phyloP scores from a whole-genome alignment of 2,888 invertebrate species.

The Corythucha ciliata region DNA sequence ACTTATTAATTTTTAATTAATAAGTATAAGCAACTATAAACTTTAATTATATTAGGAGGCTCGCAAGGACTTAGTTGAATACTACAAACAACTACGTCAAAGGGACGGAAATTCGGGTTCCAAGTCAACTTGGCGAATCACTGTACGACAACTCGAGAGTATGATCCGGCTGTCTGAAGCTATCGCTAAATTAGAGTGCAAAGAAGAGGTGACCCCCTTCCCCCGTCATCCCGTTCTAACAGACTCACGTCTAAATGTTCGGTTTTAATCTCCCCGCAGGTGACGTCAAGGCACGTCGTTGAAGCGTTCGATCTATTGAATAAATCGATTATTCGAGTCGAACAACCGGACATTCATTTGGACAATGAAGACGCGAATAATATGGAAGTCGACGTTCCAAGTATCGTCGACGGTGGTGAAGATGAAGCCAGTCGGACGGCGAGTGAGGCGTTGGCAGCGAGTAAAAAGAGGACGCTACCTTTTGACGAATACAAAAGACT shows the following conservation, averaged over 20 bases:
- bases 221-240: too few relatives aligned
- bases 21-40: neutral
- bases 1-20: too few relatives aligned
- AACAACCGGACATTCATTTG: slow-evolving; percentile 92
- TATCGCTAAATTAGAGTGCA: slow-evolving; percentile 92
- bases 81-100: slow-evolving; percentile 78
- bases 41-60: slow-evolving; percentile 53
- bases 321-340: slow-evolving; percentile 93
- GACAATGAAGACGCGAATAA: slow-evolving; percentile 63
- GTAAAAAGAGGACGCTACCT: slow-evolving; percentile 69
- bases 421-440: slow-evolving; percentile 3
- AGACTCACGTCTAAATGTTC: too few relatives aligned
- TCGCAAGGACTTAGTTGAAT: slow-evolving; percentile 70
- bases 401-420: neutral
- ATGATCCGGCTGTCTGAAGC: slow-evolving; percentile 94
- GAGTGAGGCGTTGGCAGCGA: too few relatives aligned
- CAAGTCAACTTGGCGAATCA: slow-evolving; percentile 86
- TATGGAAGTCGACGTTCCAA: slow-evolving; percentile 24
- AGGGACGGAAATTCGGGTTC: slow-evolving; percentile 58
- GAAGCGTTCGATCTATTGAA: slow-evolving; percentile 86
- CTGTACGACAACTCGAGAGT: slow-evolving; percentile 90
- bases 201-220: slow-evolving; percentile 69
- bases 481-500: slow-evolving; percentile 91
- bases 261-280: too few relatives aligned
- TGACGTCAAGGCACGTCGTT: slow-evolving; percentile 75